Evolutionary conservation across 1,140 invertebrate species (phyloP).

Genomic region (Drosophila ercepeae): DNA sequence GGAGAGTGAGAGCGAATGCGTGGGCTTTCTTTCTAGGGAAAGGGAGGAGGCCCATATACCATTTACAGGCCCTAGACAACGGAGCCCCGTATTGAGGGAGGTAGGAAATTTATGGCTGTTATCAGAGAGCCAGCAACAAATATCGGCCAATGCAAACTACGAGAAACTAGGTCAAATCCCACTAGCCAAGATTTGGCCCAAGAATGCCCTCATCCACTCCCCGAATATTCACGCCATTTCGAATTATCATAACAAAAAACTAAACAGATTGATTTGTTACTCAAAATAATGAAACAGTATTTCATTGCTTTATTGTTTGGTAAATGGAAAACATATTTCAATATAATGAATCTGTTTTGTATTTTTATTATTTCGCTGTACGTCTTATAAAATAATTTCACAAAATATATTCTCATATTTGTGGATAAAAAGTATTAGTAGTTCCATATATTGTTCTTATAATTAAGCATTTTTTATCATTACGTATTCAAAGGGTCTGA

Average conservation of each 20-base stretch:
- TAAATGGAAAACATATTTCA: background rate
- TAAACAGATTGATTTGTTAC: background rate
- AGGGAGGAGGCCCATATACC: slow-evolving; percentile 31
- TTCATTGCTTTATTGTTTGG: background rate
- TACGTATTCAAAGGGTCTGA: background rate
- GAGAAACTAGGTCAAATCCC: slow-evolving; percentile 65
- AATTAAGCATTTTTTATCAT: background rate
- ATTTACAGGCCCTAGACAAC: slow-evolving; percentile 66
- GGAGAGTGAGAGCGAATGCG: slow-evolving; percentile 12
- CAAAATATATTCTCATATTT: too few species aligned
- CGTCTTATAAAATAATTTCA: too few species aligned
- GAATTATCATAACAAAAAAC: background rate
- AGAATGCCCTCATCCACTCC: slow-evolving; percentile 5
- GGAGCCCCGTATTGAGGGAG: slow-evolving; percentile 70
- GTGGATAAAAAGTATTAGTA: background rate
- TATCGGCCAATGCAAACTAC: slow-evolving; percentile 50
- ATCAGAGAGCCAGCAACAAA: slow-evolving; percentile 58
- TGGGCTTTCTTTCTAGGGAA: slow-evolving; percentile 33
- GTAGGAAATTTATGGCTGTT: slow-evolving; percentile 79
- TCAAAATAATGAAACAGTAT: too few species aligned
- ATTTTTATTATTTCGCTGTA: too few species aligned
- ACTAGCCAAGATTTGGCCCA: slow-evolving; percentile 5
- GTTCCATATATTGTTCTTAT: background rate
- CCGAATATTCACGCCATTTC: background rate
- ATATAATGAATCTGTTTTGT: too few species aligned